phyloP scores from a whole-genome alignment of 2,113 vertebrate genomes.

The Phodopus roborovskii region DNA sequence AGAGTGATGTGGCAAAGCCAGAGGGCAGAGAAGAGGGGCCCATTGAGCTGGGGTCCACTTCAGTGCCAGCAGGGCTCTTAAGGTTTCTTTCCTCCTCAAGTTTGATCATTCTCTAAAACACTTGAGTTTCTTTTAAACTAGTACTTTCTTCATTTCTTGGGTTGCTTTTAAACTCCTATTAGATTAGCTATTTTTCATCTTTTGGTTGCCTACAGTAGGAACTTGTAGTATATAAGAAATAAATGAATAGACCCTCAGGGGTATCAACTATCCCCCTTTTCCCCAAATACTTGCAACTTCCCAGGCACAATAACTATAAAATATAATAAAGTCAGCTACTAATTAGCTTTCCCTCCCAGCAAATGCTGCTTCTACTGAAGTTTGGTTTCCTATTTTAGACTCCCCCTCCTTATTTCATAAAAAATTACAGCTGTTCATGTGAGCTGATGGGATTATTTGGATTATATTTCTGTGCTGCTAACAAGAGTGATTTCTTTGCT shows the following conservation, averaged over 20 bases:
- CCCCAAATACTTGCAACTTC: not conserved
- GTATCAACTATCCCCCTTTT: not conserved
- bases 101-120: not conserved
- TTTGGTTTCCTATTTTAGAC: not conserved
- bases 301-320: not conserved
- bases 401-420: not conserved
- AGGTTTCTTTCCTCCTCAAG: not conserved
- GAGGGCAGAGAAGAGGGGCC: not conserved
- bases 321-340: not conserved
- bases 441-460: not conserved
- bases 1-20: not conserved
- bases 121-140: not conserved
- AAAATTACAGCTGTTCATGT: not conserved
- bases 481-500: not conserved
- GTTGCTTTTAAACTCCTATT: not conserved
- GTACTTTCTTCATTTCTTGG: not conserved
- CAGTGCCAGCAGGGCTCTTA: not conserved
- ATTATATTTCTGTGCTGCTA: not conserved
- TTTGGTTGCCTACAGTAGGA: not conserved
- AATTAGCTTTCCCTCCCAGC: no score
- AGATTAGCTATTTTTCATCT: not conserved
- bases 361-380: not conserved
- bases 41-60: not conserved
- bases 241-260: not conserved
- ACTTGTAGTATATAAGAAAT: not conserved